Percentiles rank a stretch among this genome's conserved stretches.
These are phyloP conservation scores for Timema podura DNA, from an alignment of 2,888 invertebrate genomes.

Conservation along the genomic window DNA sequence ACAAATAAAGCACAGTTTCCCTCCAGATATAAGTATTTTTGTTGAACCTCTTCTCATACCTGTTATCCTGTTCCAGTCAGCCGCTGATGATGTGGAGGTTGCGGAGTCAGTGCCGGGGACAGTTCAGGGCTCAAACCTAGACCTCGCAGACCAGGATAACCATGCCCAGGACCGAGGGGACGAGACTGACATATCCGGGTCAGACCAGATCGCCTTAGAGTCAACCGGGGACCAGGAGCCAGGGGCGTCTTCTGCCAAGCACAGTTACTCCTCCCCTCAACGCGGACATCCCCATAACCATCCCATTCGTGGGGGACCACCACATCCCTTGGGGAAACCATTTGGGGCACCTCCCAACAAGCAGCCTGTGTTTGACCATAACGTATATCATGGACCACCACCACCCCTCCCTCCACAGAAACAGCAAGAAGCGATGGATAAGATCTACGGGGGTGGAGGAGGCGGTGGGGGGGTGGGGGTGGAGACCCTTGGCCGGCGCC, in stretches of 20 bases:
- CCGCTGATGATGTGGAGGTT: conserved; percentile 58
- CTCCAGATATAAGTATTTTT: too few species aligned
- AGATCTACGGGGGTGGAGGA: conserved; percentile 47
- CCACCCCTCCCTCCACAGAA: conserved; percentile 50
- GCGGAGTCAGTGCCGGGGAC: conserved; percentile 57
- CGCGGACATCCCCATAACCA: conserved; percentile 43
- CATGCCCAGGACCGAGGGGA: conserved; percentile 51
- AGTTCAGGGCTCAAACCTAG: conserved; percentile 33
- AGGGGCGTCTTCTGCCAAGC: conserved; percentile 43
- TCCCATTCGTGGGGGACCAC: conserved; percentile 47
- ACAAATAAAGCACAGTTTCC: too few species aligned
- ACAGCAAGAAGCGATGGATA: conserved; percentile 57
- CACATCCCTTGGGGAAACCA: conserved; percentile 30
- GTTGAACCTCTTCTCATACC: too few species aligned
- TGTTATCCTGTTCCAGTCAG: conserved; percentile 7
- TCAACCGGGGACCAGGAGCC: conserved; percentile 58
- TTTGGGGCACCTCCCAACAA: conserved; percentile 48
- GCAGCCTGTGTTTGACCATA: conserved; percentile 44
- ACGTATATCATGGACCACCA: conserved; percentile 67
- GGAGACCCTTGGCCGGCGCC: conserved; percentile 84
- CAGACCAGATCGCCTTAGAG: conserved; percentile 71
- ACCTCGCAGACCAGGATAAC: conserved; percentile 38
- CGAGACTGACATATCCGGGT: conserved; percentile 56
- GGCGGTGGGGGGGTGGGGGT: conserved; percentile 43
- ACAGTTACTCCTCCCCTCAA: conserved; percentile 52